Evolutionary conservation across 2,797 vertebrate species (phyloP).

Genomic region (Mormyrops boulengeri): DNA sequence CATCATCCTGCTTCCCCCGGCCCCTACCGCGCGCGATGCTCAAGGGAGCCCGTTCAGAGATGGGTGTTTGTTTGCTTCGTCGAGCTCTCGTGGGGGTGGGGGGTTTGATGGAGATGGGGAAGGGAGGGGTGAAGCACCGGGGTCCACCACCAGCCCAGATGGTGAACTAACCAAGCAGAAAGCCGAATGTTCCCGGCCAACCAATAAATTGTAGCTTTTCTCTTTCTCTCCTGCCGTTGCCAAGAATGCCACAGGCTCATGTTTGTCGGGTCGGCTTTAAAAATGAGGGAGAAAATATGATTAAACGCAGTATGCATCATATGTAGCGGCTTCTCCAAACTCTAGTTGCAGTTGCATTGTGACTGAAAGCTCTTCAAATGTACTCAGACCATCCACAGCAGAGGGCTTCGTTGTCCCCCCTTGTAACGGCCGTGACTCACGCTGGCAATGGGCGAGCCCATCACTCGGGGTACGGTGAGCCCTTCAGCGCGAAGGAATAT

Average conservation of each 20-base stretch:
- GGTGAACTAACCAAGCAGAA: conserved; percentile 19
- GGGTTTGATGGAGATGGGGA: conserved; percentile 1
- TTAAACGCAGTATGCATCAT: neutral
- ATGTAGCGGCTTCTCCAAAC: neutral
- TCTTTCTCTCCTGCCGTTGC: neutral
- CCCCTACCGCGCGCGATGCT: neutral
- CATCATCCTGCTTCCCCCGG: neutral
- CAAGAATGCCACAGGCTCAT: neutral
- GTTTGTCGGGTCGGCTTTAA: neutral
- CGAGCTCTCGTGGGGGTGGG: neutral
- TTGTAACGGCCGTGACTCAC: neutral
- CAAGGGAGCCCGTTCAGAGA: neutral
- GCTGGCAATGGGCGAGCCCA: neutral
- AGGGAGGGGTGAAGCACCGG: neutral
- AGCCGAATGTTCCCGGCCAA: conserved; percentile 3
- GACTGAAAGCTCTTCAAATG: neutral
- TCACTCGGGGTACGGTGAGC: neutral
- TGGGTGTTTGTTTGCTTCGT: neutral
- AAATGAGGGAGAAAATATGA: neutral
- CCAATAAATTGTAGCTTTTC: conserved; percentile 1
- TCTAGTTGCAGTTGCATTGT: neutral
- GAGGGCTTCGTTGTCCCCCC: neutral
- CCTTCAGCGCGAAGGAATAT: conserved; percentile 1
- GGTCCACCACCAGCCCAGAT: conserved; percentile 14
- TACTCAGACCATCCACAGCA: neutral